Percentiles rank a stretch among this genome's conserved stretches.
Evolutionary conservation across 2,888 invertebrate genomes (phyloP).

Genomic region (Uropetala carovei): DNA sequence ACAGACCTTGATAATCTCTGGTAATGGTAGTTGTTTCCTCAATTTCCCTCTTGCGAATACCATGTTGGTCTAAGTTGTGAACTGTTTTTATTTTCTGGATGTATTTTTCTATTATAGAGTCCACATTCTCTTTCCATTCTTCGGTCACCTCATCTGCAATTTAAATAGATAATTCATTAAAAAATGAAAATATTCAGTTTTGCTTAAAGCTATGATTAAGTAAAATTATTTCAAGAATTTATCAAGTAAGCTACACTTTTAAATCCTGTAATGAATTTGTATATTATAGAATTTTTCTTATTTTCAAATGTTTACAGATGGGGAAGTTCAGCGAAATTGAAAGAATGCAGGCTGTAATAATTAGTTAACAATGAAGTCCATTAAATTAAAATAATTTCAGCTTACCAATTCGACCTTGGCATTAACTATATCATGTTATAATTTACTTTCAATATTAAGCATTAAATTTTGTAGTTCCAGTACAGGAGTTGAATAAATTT

Average conservation of each 20-base stretch:
- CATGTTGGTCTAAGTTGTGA: background rate
- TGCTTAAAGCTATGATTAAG: background rate
- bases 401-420: too few species aligned
- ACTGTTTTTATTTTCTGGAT: conserved; percentile 40
- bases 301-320: background rate
- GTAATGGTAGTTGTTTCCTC: conserved; percentile 31
- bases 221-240: background rate
- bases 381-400: too few species aligned
- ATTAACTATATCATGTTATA: too few species aligned
- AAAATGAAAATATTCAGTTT: too few species aligned
- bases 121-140: conserved; percentile 23
- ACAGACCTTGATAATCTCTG: conserved; percentile 51
- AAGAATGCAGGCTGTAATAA: too few species aligned
- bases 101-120: conserved; percentile 13
- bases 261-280: background rate
- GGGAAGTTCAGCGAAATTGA: too few species aligned
- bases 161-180: background rate
- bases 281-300: background rate
- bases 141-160: conserved; percentile 38
- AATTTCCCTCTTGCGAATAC: conserved; percentile 2
- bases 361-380: too few species aligned
- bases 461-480: background rate
- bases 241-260: background rate
- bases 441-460: background rate
- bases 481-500: background rate